Evolutionary conservation across 2,797 vertebrate species (phyloP).

Genomic region (Danio jaintianensis): DNA sequence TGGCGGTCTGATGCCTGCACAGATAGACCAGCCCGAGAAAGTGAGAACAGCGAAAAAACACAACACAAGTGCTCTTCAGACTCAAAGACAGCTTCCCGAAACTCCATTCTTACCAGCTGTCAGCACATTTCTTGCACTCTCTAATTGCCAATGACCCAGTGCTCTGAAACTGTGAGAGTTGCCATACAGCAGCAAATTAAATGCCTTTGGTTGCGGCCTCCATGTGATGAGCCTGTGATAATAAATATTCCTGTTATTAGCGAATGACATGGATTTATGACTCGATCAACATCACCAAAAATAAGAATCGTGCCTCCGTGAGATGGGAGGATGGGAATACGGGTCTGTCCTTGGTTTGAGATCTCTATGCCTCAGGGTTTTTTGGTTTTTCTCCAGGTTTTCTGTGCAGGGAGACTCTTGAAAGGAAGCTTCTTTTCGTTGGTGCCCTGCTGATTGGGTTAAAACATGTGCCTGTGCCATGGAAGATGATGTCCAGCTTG

Average conservation of each 20-base stretch:
- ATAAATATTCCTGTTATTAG: conserved; percentile 44
- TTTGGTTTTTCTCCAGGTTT: background rate
- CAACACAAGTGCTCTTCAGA: conserved; percentile 37
- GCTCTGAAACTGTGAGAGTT: conserved; percentile 39
- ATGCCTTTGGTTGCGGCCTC: conserved; percentile 21
- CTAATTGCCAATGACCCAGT: conserved; percentile 41
- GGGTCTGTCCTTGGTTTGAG: conserved; percentile 39
- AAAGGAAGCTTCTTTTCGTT: conserved; percentile 12
- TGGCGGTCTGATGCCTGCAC: conserved; percentile 49
- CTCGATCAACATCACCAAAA: conserved; percentile 50
- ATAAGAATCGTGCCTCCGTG: conserved; percentile 36
- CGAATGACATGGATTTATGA: conserved; percentile 58
- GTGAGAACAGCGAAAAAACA: conserved; percentile 3
- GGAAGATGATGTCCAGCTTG: background rate
- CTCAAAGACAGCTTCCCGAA: background rate
- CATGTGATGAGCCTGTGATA: conserved; percentile 14
- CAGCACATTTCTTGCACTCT: conserved; percentile 44
- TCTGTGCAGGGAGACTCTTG: background rate
- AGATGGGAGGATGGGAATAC: conserved; percentile 31
- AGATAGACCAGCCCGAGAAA: conserved; percentile 37
- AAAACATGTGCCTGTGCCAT: conserved; percentile 10
- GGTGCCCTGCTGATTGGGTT: conserved; percentile 41
- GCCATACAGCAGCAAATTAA: conserved; percentile 43
- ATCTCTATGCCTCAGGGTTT: background rate
- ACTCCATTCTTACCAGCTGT: conserved; percentile 22